A percentile compares a stretch with the other conserved stretches of the same genome.
Evolutionary conservation across 2,797 vertebrate species (phyloP).

Genomic region (Ispidina lecontei): DNA sequence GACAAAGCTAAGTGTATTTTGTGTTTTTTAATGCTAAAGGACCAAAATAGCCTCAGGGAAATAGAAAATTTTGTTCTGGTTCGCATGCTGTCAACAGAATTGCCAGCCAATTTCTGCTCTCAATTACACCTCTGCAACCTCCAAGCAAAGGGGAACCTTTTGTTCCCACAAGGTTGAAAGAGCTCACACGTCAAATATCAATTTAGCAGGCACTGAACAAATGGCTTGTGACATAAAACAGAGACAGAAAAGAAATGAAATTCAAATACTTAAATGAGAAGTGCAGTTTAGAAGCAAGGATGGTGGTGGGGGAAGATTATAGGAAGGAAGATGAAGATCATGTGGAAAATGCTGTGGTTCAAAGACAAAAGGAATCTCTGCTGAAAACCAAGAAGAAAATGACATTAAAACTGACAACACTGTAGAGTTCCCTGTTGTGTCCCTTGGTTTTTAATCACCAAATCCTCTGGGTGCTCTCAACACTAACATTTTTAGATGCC

Average conservation of each 20-base stretch:
- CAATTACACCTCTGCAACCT: conserved; percentile 68
- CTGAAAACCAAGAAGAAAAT: conserved; percentile 6
- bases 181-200: conserved; percentile 48
- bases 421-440: not conserved
- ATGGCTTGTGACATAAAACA: conserved; percentile 48
- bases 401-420: not conserved
- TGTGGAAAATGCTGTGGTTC: conserved; percentile 6
- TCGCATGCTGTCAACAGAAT: conserved; percentile 61
- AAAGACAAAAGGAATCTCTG: conserved; percentile 40
- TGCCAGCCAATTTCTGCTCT: conserved; percentile 62
- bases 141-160: conserved; percentile 53
- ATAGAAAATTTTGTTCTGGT: conserved; percentile 57
- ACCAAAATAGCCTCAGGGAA: conserved; percentile 50
- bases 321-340: conserved; percentile 27
- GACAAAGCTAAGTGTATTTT: conserved; percentile 19
- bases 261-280: conserved; percentile 42
- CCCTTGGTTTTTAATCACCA: not conserved
- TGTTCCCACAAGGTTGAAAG: conserved; percentile 57
- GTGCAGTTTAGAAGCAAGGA: conserved; percentile 3
- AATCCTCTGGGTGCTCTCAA: not conserved
- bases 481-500: not conserved
- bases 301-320: not conserved
- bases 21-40: conserved; percentile 38
- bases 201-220: conserved; percentile 52
- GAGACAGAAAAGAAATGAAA: conserved; percentile 33